Conservation (phyloP, 2,888 invertebrate species). For the Parochlus steinenii region DNA sequence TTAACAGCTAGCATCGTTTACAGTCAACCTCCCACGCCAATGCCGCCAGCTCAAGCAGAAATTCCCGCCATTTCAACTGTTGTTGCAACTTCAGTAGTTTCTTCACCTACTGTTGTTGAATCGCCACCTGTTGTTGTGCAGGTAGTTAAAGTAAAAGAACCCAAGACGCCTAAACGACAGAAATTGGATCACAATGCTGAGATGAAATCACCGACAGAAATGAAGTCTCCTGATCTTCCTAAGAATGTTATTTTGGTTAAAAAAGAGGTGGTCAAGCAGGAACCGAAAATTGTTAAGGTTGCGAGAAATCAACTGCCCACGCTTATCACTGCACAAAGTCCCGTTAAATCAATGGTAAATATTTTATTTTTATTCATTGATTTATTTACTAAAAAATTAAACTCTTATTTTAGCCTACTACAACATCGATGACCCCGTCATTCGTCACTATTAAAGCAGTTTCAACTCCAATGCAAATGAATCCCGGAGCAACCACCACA, state of each 20-base stretch:
- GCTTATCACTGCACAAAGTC: too few relatives aligned
- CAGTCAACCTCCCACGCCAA: conserved; percentile 31
- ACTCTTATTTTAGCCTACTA: conserved; percentile 22
- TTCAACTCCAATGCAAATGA: conserved; percentile 21
- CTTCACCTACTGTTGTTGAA: conserved; percentile 4
- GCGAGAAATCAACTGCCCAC: conserved; percentile 9
- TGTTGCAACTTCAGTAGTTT: conserved; percentile 17
- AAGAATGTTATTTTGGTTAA: conserved; percentile 2
- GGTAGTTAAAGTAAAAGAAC: conserved; percentile 1
- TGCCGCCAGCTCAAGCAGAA: conserved; percentile 15
- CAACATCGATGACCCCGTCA: conserved; percentile 20
- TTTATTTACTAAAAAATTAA: conserved; percentile 17
- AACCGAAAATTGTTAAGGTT: conserved; percentile 9
- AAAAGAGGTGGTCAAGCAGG: neutral
- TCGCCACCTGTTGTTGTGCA: conserved; percentile 1
- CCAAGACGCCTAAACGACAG: conserved; percentile 11
- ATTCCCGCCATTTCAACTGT: conserved; percentile 25
- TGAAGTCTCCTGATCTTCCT: conserved; percentile 6
- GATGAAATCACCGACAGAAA: conserved; percentile 5
- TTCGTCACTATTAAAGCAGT: conserved; percentile 21
- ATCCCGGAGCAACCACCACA: too few relatives aligned
- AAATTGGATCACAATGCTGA: conserved; percentile 12
- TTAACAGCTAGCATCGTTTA: conserved; percentile 40
- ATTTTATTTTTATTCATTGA: neutral
- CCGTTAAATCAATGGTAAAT: conserved; percentile 6